Evolutionary conservation across 2,113 vertebrate genomes (phyloP).

Genomic region (Macroglossus sobrinus): DNA sequence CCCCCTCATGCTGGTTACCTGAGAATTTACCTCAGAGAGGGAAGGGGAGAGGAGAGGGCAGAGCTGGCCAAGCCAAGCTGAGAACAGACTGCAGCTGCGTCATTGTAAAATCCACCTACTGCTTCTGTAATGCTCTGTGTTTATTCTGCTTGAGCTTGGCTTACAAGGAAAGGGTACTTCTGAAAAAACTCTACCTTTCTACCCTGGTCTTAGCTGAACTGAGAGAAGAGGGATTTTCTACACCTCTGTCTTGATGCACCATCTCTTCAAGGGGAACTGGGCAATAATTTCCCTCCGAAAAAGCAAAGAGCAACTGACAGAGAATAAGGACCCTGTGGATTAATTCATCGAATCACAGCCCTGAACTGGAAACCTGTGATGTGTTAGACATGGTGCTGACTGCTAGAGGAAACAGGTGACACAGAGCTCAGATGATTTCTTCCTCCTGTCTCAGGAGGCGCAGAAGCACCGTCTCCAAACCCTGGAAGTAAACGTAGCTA

Average conservation of each 20-base stretch:
- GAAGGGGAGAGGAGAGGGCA: background rate
- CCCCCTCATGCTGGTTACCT: background rate
- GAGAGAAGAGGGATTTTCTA: background rate
- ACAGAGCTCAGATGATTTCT: background rate
- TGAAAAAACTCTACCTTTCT: background rate
- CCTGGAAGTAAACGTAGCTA: background rate
- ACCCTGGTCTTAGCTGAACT: background rate
- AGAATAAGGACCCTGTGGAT: background rate
- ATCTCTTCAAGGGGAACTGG: background rate
- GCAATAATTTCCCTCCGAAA: background rate
- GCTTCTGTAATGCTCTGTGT: background rate
- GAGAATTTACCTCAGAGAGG: background rate
- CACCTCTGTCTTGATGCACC: background rate
- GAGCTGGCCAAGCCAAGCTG: background rate
- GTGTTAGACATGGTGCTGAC: accelerated
- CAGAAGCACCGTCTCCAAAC: background rate
- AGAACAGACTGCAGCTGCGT: background rate
- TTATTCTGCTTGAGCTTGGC: background rate
- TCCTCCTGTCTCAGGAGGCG: background rate
- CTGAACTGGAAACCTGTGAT: background rate
- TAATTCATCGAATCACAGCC: background rate
- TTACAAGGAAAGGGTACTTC: background rate
- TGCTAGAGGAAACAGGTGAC: background rate
- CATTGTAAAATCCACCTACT: background rate
- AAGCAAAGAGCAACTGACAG: background rate